Evolutionary conservation across 37 sponge, comb jelly and placozoan genomes (phyloP).

Genomic region (Beroe forskalii): DNA sequence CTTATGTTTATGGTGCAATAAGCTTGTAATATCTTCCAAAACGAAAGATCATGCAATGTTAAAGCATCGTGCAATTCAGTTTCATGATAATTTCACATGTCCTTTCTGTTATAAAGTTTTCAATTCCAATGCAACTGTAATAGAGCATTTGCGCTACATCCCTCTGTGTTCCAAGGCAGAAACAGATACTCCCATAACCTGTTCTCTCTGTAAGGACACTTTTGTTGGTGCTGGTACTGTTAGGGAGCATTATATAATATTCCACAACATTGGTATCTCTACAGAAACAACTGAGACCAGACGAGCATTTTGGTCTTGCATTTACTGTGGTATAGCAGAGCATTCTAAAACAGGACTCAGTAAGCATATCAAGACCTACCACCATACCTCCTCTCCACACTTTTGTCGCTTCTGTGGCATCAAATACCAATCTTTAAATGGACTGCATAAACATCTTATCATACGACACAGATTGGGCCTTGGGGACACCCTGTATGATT

Average conservation of each 20-base stretch:
- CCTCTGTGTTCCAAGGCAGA: conserved; percentile 48
- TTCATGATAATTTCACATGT: neutral
- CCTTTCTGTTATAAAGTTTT: conserved; percentile 1
- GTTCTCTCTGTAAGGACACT: neutral
- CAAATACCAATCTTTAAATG: neutral
- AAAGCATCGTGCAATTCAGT: neutral
- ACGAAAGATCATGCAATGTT: conserved; percentile 16
- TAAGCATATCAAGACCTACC: conserved; percentile 9
- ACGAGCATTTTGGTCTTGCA: conserved; percentile 6
- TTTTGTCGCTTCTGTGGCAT: conserved; percentile 62
- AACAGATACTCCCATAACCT: conserved; percentile 1
- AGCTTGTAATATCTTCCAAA: neutral
- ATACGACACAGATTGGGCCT: neutral
- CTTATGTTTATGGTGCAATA: conserved; percentile 40
- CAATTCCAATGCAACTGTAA: conserved; percentile 25
- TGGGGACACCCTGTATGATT: conserved; percentile 36
- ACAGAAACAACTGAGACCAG: neutral
- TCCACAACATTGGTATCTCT: neutral
- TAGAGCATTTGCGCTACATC: neutral
- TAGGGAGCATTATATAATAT: conserved; percentile 8
- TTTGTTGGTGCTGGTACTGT: conserved; percentile 22
- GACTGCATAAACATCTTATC: conserved; percentile 42
- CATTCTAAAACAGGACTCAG: conserved; percentile 10
- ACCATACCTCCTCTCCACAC: conserved; percentile 36
- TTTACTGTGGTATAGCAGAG: conserved; percentile 54